Evolutionary conservation across 2,113 vertebrate genomes (phyloP).

Genomic region (Oryzias curvinotus): DNA sequence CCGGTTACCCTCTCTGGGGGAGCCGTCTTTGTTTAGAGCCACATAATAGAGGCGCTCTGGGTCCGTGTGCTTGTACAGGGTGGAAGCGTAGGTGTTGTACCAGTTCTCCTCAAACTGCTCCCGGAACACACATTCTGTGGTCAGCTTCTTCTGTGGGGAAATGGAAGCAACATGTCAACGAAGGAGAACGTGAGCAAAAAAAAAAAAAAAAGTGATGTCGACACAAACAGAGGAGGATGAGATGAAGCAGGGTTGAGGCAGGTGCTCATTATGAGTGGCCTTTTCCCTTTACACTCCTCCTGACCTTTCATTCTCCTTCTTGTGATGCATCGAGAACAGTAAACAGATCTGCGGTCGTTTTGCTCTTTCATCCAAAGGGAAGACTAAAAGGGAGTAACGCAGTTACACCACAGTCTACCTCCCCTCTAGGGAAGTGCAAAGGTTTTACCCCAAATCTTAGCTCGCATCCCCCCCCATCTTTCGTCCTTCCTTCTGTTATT

Average conservation of each 20-base stretch:
- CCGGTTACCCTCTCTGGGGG: constrained; percentile 92
- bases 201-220: background rate
- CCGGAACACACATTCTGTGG: constrained; percentile 93
- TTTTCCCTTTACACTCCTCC: constrained; percentile 55
- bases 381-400: background rate
- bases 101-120: constrained; percentile 99
- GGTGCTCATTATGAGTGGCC: constrained; percentile 56
- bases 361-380: too few species aligned
- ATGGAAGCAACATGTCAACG: constrained; percentile 33
- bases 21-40: constrained; percentile 97
- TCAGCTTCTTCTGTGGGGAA: constrained; percentile 90
- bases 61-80: constrained; percentile 92
- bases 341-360: constrained; percentile 16
- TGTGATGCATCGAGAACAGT: constrained; percentile 52
- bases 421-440: background rate
- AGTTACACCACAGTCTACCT: constrained; percentile 8
- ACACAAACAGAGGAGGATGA: background rate
- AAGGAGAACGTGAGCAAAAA: background rate
- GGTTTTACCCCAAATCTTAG: constrained; percentile 7
- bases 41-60: constrained; percentile 94
- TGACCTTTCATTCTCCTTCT: constrained; percentile 63
- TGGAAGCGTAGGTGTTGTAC: constrained; percentile 99
- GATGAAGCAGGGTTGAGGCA: constrained; percentile 47
- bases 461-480: background rate
- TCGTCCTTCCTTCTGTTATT: constrained; percentile 2